phyloP scores from a whole-genome alignment of 2,888 invertebrate genomes.

The Phortica okadai region DNA sequence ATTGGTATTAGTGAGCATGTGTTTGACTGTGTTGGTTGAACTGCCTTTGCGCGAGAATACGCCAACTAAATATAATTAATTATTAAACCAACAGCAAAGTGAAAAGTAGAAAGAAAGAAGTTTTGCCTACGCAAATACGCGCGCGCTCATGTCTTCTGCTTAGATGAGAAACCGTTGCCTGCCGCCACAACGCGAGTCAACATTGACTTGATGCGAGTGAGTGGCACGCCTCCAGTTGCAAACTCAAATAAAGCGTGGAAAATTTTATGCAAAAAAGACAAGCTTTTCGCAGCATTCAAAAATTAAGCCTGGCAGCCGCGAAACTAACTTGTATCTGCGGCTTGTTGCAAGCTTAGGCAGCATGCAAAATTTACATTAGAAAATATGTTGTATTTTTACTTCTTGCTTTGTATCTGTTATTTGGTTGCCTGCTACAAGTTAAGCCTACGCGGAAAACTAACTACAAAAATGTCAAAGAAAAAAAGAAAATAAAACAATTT shows the following conservation, averaged over 20 bases:
- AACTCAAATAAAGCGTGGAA: slow-evolving; percentile 40
- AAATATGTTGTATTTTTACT: slow-evolving; percentile 5
- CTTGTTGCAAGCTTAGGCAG: slow-evolving; percentile 44
- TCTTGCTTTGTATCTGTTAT: neutral
- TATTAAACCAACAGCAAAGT: slow-evolving; percentile 55
- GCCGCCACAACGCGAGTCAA: neutral
- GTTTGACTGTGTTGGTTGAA: slow-evolving; percentile 43
- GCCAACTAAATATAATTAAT: slow-evolving; percentile 68
- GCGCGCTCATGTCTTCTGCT: slow-evolving; percentile 45
- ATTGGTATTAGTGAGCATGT: neutral
- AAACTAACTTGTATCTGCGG: slow-evolving; percentile 42
- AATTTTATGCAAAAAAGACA: slow-evolving; percentile 34
- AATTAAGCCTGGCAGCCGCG: slow-evolving; percentile 72
- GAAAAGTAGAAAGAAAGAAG: slow-evolving; percentile 21
- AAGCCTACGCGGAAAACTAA: slow-evolving; percentile 24
- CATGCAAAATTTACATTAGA: slow-evolving; percentile 49
- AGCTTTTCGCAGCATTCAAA: slow-evolving; percentile 34
- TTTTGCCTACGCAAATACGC: slow-evolving; percentile 68
- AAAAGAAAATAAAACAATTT: neutral
- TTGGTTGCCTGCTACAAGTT: neutral
- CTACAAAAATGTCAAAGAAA: neutral
- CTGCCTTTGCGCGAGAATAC: slow-evolving; percentile 51
- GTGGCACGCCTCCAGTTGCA: slow-evolving; percentile 42
- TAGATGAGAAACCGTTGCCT: slow-evolving; percentile 34
- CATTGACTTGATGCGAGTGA: slow-evolving; percentile 47